Evolutionary conservation across 2,797 vertebrate species (phyloP).

Genomic region (Rhinogobio ventralis): DNA sequence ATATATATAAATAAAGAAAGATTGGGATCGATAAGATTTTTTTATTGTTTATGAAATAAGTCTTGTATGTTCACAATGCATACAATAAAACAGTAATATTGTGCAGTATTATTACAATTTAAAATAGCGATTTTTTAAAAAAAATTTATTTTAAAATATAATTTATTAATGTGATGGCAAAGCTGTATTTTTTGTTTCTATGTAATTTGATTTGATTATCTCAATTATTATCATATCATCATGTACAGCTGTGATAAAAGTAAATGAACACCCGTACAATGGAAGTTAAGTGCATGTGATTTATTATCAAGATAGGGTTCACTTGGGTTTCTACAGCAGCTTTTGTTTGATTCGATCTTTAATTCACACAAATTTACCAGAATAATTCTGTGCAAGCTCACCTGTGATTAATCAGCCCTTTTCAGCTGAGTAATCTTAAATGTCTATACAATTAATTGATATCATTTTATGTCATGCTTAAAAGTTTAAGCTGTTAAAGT

Average conservation of each 20-base stretch:
- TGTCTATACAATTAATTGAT: not conserved
- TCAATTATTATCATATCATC: not conserved
- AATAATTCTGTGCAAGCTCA: not conserved
- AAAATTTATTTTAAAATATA: not conserved
- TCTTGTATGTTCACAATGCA: not conserved
- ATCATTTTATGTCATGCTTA: not conserved
- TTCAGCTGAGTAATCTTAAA: conserved; percentile 17
- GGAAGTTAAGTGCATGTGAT: not conserved
- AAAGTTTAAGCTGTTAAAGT: not conserved
- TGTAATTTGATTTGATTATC: not conserved
- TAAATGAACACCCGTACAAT: not conserved
- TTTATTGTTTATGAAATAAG: not conserved
- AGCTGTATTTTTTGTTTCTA: not conserved
- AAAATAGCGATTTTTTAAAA: not conserved
- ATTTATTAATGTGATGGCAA: not conserved
- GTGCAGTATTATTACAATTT: not conserved
- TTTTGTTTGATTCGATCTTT: not conserved
- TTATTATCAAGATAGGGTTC: not conserved
- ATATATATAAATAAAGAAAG: not conserved
- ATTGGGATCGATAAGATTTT: not conserved
- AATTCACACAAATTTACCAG: not conserved
- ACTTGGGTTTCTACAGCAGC: not conserved
- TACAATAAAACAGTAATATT: not conserved
- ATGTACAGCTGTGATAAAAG: conserved; percentile 7
- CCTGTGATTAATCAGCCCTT: not conserved